phyloP scores from a whole-genome alignment of 2,888 invertebrate species.

The Melangyna quadrimaculata region DNA sequence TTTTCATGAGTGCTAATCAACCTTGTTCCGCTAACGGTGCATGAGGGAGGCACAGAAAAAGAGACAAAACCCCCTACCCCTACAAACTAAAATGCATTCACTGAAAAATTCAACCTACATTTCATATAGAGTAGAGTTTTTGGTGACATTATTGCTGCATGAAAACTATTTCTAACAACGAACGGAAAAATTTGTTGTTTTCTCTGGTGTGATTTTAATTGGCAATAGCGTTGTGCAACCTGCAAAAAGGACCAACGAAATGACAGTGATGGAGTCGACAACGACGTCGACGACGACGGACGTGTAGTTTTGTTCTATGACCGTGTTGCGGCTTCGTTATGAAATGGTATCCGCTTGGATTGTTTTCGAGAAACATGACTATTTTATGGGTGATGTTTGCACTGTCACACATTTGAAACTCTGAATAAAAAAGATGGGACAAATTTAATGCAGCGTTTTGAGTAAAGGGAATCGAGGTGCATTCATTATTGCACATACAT shows the following conservation, averaged over 20 bases:
- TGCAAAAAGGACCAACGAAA: slow-evolving; percentile 23
- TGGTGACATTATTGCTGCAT: slow-evolving; percentile 29
- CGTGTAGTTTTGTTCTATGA: slow-evolving; percentile 15
- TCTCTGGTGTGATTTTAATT: slow-evolving; percentile 45
- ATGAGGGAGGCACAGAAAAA: neutral
- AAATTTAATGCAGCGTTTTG: neutral
- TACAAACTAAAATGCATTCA: slow-evolving; percentile 11
- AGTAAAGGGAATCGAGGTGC: neutral
- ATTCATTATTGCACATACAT: neutral
- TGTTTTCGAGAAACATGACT: slow-evolving; percentile 28
- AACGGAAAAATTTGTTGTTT: slow-evolving; percentile 22
- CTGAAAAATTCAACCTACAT: slow-evolving; percentile 26
- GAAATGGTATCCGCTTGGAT: slow-evolving; percentile 19
- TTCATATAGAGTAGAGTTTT: slow-evolving; percentile 4
- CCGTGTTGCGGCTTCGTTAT: slow-evolving; percentile 23
- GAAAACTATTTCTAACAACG: slow-evolving; percentile 20
- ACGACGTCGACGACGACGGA: neutral
- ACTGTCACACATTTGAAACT: slow-evolving; percentile 17
- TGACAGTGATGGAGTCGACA: neutral
- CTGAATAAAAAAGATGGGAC: neutral
- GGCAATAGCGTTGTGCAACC: slow-evolving; percentile 11
- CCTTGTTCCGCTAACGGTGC: slow-evolving; percentile 14
- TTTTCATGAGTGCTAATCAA: slow-evolving; percentile 39
- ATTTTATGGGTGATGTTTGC: slow-evolving; percentile 32
- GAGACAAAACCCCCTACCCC: neutral